Evolutionary conservation across 2,888 invertebrate genomes (phyloP), one percentile per base, ranked within the genome.

Genomic region (Leptarthrus brevirostris): DNA sequence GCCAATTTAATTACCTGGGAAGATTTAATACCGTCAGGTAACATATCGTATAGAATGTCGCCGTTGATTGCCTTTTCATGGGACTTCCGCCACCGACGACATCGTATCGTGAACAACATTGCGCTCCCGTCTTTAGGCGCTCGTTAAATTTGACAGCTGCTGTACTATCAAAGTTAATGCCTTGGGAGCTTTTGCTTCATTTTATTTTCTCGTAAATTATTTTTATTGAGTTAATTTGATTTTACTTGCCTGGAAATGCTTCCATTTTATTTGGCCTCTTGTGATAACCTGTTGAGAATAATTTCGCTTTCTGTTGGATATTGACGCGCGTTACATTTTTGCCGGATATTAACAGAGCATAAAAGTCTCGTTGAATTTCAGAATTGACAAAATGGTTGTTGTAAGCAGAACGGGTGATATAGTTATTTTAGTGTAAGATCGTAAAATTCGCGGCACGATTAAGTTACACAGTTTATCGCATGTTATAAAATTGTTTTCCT

Each of bases 121-220:
- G 16, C 20, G 49, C 18, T 20, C 2, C 18, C 49, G 18, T 20
- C 49, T 49, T 49, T 49, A 20, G 49, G 49, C 18, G 40, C 8
- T 40, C 40, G 49, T 49, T 49, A 49, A 49, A 49, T n/a, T 16
- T 20, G 49, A 49, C 49, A 16, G 49, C 49, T 49, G 16, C 16
- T 18, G 8, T 49, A 49, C 49, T 49, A 49, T 49, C 49, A 49
- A 40, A 18, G 14, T 49, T 8, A 20, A 8, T 3, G 18, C 49
- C 18, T n/a, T 49, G 49, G 49, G 20, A 49, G 49, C 18, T 20
- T 20, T 49, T 49, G 5, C 18, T 3, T 3, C 18, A n/a, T 49
- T 49, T 49, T 49, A 49, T 49, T 49, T 49, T 49, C 49, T 49
- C 49, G 49, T 49, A 49, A 49, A 49, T 49, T 49, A 49, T 49